Base-by-base conservation (phyloP, 2,113 vertebrate genomes). In the Phylloscopus trochiloides region DNA sequence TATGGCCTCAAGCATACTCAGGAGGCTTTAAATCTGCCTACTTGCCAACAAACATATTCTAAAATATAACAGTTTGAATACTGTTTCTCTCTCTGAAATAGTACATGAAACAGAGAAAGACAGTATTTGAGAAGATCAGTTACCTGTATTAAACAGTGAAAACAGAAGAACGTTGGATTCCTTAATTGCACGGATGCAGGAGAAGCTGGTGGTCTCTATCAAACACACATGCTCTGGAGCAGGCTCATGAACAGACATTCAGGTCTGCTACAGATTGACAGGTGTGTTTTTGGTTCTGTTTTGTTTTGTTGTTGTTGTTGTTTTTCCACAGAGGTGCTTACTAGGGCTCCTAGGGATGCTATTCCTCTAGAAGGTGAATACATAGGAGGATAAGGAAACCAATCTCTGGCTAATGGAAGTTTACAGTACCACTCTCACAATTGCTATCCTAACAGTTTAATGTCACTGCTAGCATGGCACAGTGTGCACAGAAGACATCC, bases 211-310 rank as follows among this genome's bases (percentile, higher is more conserved):
- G 2, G 7, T 19, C 29, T 66, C 12, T 48, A 11, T 20, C 2
- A 0, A n/a, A 6, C 7, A 47, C 9, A 51, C 1, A 1, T 47
- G 10, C 17, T 77, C 14, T 67, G n/a, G 13, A 36, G 62, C 28
- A 62, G 47, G 22, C 9, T 90, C 9, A 14, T 32, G 17, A 48
- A 12, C 14, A 70, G 32, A 19, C 43, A 18, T n/a, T 74, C 17
- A 42, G n/a, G 16, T 85, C 65, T 85, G 18, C 26, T 52, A 36
- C 6, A 67, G 40, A 13, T 2, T 48, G 36, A 38, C 5, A 65
- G 36, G 36, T 36, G 36, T 36, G 36, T 36, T 36, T 36, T 36
- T 8, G 36, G 36, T 36, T 36, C 10, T 36, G 36, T 36, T 36
- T 36, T 36, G 36, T 36, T 36, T 36, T 36, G 36, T 36, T 36